Percentiles rank a stretch among this genome's conserved stretches.
These are phyloP conservation scores for Amblyjoppa proteus DNA, from an alignment of 2,888 invertebrate genomes.

Conservation along the genomic window DNA sequence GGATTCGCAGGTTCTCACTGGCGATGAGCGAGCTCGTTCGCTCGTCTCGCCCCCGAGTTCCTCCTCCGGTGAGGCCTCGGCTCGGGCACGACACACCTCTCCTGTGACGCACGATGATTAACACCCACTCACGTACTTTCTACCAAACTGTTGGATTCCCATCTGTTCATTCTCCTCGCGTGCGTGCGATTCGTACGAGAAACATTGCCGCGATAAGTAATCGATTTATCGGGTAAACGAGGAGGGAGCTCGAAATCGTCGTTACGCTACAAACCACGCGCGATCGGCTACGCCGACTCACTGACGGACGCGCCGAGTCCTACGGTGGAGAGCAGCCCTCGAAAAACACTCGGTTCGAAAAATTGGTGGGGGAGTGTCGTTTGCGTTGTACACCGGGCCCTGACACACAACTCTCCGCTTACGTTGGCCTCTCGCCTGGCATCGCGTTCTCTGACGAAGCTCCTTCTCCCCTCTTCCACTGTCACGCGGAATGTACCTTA, in stretches of 20 bases:
- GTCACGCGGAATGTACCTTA: constrained; percentile 10
- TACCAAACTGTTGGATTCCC: constrained; percentile 5
- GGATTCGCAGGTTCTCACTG: constrained; percentile 24
- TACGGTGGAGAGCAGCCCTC: constrained; percentile 22
- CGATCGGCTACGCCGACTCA: constrained; percentile 59
- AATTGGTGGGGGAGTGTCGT: constrained; percentile 63
- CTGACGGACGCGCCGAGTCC: constrained; percentile 54
- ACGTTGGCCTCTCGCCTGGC: background rate
- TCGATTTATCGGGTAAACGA: no score
- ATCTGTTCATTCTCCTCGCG: background rate
- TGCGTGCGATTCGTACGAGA: background rate
- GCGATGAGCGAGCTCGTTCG: background rate
- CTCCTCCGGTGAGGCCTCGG: background rate
- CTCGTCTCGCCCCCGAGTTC: background rate
- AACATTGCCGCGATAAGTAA: background rate
- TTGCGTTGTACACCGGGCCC: constrained; percentile 35
- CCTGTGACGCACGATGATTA: constrained; percentile 14
- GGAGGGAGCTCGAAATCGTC: background rate
- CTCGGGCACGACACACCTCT: background rate
- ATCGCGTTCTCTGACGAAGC: constrained; percentile 2
- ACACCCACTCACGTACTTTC: background rate
- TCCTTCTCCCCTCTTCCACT: background rate
- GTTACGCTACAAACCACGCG: constrained; percentile 44
- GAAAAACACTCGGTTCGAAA: constrained; percentile 40
- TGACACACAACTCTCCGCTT: constrained; percentile 17